These are phyloP conservation scores for Tylochromis polylepis DNA, from an alignment of 2,113 vertebrate genomes.

Conservation along the genomic window DNA sequence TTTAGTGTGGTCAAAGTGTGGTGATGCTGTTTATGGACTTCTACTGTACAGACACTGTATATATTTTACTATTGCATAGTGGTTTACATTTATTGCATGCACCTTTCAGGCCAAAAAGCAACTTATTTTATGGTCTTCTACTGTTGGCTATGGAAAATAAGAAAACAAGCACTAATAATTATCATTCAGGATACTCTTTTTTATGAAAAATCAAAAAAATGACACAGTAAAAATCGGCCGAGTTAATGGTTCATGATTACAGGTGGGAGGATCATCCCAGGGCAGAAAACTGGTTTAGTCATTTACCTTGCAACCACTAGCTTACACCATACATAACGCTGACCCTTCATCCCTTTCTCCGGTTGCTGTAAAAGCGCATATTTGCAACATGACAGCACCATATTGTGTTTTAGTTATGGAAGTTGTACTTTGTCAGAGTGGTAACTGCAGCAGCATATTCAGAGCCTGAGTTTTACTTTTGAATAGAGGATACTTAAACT, in stretches of 20 bases:
- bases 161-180: conserved; percentile 59
- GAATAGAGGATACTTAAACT: neutral
- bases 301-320: conserved; percentile 4
- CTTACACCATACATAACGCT: neutral
- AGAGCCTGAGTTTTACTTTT: neutral
- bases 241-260: neutral
- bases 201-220: conserved; percentile 42
- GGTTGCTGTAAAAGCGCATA: conserved; percentile 16
- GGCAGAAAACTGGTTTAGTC: neutral
- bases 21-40: conserved; percentile 49
- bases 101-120: conserved; percentile 79
- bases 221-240: conserved; percentile 4
- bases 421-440: neutral
- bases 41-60: conserved; percentile 85
- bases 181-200: conserved; percentile 44
- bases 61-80: conserved; percentile 88
- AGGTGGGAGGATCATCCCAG: neutral
- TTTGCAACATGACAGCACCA: conserved; percentile 24
- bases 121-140: conserved; percentile 81
- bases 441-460: neutral
- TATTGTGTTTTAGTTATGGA: conserved; percentile 20
- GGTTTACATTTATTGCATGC: conserved; percentile 94
- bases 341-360: conserved; percentile 5
- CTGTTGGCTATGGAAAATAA: conserved; percentile 73
- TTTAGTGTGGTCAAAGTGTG: conserved; percentile 48